Evolutionary conservation across 2,113 vertebrate genomes (phyloP).

Genomic region (Neogale vison): DNA sequence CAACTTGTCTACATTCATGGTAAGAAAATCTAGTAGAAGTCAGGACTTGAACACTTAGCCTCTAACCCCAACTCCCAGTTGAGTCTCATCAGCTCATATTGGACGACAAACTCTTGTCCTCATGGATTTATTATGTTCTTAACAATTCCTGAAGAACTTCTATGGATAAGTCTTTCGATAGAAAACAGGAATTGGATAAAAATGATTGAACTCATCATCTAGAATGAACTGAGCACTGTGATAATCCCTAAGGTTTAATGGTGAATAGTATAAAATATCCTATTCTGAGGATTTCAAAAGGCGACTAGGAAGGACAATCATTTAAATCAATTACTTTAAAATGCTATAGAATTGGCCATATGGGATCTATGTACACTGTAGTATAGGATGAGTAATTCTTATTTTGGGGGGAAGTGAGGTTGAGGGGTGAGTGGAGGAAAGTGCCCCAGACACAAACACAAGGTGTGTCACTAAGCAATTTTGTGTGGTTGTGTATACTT

Average conservation of each 20-base stretch:
- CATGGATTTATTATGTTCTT: neutral
- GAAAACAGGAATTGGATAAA: neutral
- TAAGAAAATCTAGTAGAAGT: neutral
- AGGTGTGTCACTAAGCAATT: neutral
- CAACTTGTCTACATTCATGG: neutral
- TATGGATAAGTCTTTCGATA: neutral
- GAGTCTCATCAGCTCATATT: neutral
- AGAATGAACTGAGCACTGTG: neutral
- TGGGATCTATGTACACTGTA: neutral
- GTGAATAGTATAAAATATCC: neutral
- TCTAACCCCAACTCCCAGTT: neutral
- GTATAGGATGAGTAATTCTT: neutral
- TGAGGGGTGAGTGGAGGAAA: neutral
- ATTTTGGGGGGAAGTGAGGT: neutral
- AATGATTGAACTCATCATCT: neutral
- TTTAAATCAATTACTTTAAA: neutral
- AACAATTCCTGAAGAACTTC: neutral
- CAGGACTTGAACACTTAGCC: neutral
- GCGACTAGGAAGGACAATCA: neutral
- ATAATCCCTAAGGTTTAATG: neutral
- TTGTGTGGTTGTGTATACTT: neutral
- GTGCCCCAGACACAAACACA: neutral
- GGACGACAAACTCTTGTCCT: neutral
- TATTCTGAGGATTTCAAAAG: neutral
- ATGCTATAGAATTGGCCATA: neutral